Evolutionary conservation across 2,888 invertebrate genomes (phyloP), one percentile per base, ranked within the genome.

Genomic region (Gandaritis pyraliata): DNA sequence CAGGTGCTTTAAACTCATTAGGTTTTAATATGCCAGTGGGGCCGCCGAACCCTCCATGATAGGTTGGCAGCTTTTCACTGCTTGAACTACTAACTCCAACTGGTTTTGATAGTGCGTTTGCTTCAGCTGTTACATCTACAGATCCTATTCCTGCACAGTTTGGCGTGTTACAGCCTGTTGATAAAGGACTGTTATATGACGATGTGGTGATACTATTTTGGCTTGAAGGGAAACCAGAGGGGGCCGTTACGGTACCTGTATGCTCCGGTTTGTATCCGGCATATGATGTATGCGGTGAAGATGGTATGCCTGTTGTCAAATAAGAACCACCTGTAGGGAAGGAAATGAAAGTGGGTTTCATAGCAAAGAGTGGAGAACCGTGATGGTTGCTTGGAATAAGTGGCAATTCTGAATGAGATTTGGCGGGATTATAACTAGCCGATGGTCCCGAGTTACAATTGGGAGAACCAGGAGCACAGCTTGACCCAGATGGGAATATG

Each of bases 11-110:
- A 58, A 72, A 77, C 51, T 83, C 82, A 67, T 81, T 76, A n/a
- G 84, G 84, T 65, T 80, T 83, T 48, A 85, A 72, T 59, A 85
- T 64, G 23, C 82, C 85, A 15, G 73, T 48, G 29, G 81, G 76
- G n/a, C 81, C 86, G 29, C 83, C 84, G 66, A 86, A 85, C 11
- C 81, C 81, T 47, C 80, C 82, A 13, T 71, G 72, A 58, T 86
- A 84, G 8, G 67, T n/a, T 33, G 77, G 74, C 13, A 67, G 56
- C 41, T 79, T 76, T 15, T 76, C 65, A 45, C 18, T 47, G 18
- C 11, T 52, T 29, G 50, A 11, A 33, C 38, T 50, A 30, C 23
- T 23, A 23, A 16, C 48, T 38, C 33, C 60, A 23, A 18, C 51
- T 29, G 69, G 69, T 64, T 71, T 74, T 15, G 59, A 46, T 55